A percentile compares a stretch with the other conserved stretches of the same genome.
These are phyloP conservation scores for Arctia plantaginis DNA, from an alignment of 2,888 invertebrate species.

Conservation along the genomic window DNA sequence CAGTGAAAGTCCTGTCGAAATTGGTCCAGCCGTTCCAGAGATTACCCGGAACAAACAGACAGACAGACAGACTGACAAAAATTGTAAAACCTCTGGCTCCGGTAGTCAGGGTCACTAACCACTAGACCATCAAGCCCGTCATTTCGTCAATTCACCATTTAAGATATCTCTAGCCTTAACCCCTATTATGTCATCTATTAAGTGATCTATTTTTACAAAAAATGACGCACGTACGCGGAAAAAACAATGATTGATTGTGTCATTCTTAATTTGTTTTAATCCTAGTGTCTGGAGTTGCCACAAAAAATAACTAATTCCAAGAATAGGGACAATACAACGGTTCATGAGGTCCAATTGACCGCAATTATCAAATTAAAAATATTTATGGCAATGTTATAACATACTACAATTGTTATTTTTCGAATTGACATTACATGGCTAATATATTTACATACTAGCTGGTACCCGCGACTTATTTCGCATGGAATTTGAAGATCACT, in stretches of 20 bases:
- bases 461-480: too few relatives aligned
- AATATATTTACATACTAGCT: too few relatives aligned
- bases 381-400: neutral
- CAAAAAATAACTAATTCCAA: conserved; percentile 1
- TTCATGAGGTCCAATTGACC: neutral
- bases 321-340: neutral
- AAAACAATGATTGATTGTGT: neutral
- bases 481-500: too few relatives aligned
- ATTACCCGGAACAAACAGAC: too few relatives aligned
- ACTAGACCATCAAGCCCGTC: too few relatives aligned
- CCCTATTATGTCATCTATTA: neutral
- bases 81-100: too few relatives aligned
- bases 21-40: too few relatives aligned
- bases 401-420: neutral
- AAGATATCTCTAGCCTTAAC: neutral
- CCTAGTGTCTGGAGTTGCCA: neutral
- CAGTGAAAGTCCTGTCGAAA: too few relatives aligned
- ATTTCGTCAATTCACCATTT: neutral
- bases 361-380: neutral
- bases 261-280: neutral
- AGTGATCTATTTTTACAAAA: neutral
- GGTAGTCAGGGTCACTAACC: too few relatives aligned
- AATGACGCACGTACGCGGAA: neutral
- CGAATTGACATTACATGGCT: neutral
- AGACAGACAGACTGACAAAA: too few relatives aligned